Base-by-base conservation (phyloP, 2,113 vertebrate genomes). In the Erythrocercus mccallii region DNA sequence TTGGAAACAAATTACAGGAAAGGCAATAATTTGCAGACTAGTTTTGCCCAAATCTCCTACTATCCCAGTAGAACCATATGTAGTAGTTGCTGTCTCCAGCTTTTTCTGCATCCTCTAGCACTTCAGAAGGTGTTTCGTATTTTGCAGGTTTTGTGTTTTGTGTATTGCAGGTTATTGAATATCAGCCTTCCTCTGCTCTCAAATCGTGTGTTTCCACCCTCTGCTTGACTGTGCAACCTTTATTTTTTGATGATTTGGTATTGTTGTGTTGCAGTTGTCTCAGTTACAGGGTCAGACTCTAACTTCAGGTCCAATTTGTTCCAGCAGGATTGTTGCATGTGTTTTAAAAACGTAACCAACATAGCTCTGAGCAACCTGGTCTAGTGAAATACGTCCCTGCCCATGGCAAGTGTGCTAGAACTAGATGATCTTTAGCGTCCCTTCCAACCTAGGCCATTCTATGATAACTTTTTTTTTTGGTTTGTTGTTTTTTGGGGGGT, bases 351-450 rank as follows among this genome's bases (percentile, higher is more conserved):
- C 15, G 35, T 9, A 47, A 61, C 30, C 57, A 66, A 10, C 9
- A 6, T 53, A 53, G 28, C 24, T 66, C 45, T 38, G 33, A 74
- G 45, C 38, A 73, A 3, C 37, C 28, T 81, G 69, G 13, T 73
- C 6, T 68, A 10, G 15, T 40, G 35, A 45, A 65, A 66, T 51
- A 23, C 25, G 30, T n/a, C 28, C 23, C 28, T 81, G 38, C 23
- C 38, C 11, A 18, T 1, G 8, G 28, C n/a, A 81, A 40, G 24
- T 16, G 20, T 0, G 0, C n/a, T 45, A 8, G 38, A 89, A 45
- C 12, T 51, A n/a, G 33, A 12, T 53, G 24, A 45, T 68, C 28
- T 45, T 81, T 25, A 40, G 47, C n/a, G n/a, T 68, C 30, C 20
- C 13, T 68, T 53, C 28, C 35, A 64, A 42, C 21, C 12, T n/a